phyloP scores from a whole-genome alignment of 2,888 invertebrate genomes.

The Dyspetes luteomarginatus region DNA sequence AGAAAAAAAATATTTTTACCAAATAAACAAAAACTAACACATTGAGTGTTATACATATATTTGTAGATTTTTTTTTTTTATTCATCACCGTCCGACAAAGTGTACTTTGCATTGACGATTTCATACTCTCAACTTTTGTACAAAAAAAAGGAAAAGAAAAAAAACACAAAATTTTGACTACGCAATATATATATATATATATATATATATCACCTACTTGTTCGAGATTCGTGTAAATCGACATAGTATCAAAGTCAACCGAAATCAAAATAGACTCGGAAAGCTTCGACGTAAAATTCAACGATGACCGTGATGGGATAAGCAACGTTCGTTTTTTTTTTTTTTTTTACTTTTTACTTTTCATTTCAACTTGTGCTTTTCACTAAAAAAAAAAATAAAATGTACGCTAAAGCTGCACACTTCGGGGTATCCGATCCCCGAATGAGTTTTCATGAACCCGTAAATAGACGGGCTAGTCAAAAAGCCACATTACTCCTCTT shows the following conservation, averaged over 20 bases:
- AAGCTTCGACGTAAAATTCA: conserved; percentile 60
- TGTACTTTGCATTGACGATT: conserved; percentile 15
- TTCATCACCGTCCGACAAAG: conserved; percentile 1
- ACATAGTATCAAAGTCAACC: conserved; percentile 71
- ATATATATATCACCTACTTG: conserved; percentile 1
- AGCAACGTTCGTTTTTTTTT: conserved; percentile 26
- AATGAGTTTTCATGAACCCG: conserved; percentile 28
- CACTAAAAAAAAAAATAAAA: conserved; percentile 8
- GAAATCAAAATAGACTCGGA: conserved; percentile 61
- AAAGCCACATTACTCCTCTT: conserved; percentile 14
- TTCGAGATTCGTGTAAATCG: conserved; percentile 58
- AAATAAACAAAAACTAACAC: conserved; percentile 33
- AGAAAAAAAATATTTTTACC: conserved; percentile 7
- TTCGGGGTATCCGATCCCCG: conserved; percentile 8
- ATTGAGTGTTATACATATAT: conserved; percentile 44
- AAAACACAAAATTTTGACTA: conserved; percentile 31
- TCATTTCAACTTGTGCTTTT: not conserved
- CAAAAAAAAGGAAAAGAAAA: conserved; percentile 1
- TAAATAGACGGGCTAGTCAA: conserved; percentile 52
- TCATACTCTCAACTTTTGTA: conserved; percentile 14
- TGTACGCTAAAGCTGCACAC: conserved; percentile 14
- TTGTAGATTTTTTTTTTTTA: not conserved
- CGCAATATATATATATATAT: conserved; percentile 24
- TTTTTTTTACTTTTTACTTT: conserved; percentile 15
- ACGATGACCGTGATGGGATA: conserved; percentile 35